phyloP scores from a whole-genome alignment of 2,113 vertebrate genomes.

The Phocoena phocoena region DNA sequence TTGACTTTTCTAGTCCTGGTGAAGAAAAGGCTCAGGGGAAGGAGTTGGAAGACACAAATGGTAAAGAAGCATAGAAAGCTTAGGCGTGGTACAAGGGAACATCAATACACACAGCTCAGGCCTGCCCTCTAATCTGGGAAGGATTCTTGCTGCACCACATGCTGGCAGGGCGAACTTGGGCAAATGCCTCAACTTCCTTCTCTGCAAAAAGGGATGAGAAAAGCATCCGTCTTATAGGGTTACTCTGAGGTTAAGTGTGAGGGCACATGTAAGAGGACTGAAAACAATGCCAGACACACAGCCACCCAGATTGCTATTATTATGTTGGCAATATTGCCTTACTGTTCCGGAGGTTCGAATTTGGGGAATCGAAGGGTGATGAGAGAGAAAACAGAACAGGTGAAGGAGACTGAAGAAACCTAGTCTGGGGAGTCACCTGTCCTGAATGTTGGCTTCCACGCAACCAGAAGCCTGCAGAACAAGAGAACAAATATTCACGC shows the following conservation, averaged over 20 bases:
- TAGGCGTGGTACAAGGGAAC: no score
- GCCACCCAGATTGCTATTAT: background rate
- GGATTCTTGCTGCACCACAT: background rate
- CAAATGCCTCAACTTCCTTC: background rate
- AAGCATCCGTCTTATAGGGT: background rate
- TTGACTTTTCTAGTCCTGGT: background rate
- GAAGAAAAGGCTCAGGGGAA: background rate
- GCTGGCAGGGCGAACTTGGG: background rate
- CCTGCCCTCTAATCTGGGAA: background rate
- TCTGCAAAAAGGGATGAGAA: background rate
- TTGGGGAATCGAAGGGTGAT: rapidly evolving
- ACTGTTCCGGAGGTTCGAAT: background rate
- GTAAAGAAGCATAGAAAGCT: background rate
- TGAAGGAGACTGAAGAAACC: background rate
- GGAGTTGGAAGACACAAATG: background rate
- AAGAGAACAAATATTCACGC: background rate
- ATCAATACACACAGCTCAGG: background rate
- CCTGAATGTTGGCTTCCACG: background rate
- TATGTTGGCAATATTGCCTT: background rate
- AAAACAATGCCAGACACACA: background rate
- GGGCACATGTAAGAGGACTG: background rate
- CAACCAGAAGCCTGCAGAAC: background rate
- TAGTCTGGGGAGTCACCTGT: background rate
- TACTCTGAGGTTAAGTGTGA: background rate
- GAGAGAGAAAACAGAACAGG: background rate